These are phyloP conservation scores for Pseudomyrmex concolor DNA, from an alignment of 1,140 invertebrate species.

Conservation along the genomic window DNA sequence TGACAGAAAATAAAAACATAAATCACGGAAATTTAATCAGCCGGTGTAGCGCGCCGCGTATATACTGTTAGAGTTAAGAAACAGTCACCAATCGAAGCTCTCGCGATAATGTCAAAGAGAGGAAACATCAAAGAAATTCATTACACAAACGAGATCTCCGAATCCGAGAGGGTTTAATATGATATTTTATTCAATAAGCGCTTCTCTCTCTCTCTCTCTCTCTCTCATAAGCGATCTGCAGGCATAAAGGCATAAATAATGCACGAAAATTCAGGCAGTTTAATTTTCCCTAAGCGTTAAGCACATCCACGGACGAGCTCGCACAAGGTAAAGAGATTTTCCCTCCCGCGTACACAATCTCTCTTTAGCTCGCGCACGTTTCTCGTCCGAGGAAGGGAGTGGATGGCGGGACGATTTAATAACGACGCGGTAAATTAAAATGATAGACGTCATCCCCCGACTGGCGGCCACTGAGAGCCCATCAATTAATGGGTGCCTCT, in stretches of 20 bases:
- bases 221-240: background rate
- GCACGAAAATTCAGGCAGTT: constrained; percentile 8
- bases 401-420: constrained; percentile 77
- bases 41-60: background rate
- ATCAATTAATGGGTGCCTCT: constrained; percentile 83
- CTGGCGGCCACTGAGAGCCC: constrained; percentile 82
- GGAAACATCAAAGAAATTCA: background rate
- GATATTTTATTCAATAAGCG: background rate
- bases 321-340: constrained; percentile 43
- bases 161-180: background rate
- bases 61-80: background rate
- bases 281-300: constrained; percentile 5
- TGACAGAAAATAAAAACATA: constrained; percentile 53
- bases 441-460: constrained; percentile 82
- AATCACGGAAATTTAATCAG: constrained; percentile 48
- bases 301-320: constrained; percentile 11
- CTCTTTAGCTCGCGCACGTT: constrained; percentile 56
- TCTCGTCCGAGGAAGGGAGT: constrained; percentile 47
- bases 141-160: no score
- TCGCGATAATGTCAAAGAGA: background rate
- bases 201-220: no score
- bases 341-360: constrained; percentile 54
- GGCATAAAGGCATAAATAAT: background rate
- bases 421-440: constrained; percentile 83
- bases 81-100: constrained; percentile 3